Evolutionary conservation across 2,888 invertebrate genomes (phyloP), one percentile per base, ranked within the genome.

Genomic region (Nipponacmea schrenckii): DNA sequence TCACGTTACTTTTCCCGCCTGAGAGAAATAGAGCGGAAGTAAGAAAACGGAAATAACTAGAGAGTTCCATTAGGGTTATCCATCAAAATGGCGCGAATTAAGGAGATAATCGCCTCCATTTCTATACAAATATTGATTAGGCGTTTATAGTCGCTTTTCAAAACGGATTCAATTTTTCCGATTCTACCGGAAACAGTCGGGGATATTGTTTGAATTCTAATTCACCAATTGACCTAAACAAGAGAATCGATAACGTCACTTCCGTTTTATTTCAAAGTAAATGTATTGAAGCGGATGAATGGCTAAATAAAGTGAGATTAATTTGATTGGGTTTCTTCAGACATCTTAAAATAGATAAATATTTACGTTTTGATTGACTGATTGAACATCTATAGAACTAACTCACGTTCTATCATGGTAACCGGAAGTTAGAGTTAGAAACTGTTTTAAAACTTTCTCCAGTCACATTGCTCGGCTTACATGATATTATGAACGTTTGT

Each of bases 1-100:
- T 70, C 70, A 70, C 70, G 70, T 65, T 46, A 70, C 48, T 56
- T 50, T 66, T 56, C 70, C 62, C 70, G 70, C 64, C 62, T 70
- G 70, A 70, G 65, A 70, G 70, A 66, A 50, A 39, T 39, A 26
- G 48, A 71, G 79, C 79, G 77, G 80, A 80, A 78, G 76, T 70
- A 67, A 69, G 69, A 71, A 72, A 75, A 74, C 78, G 80, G 80
- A 80, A 74, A 80, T 78, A 39, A 80, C 80, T 75, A 80, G 80
- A 78, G 76, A 80, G 78, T 80, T 80, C 80, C 80, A 80, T 80
- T 80, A 80, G 78, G 73, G 80, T 65, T 64, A 62, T 70, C 62
- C 66, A 65, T 66, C 70, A 66, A 24, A 24, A 56, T 56, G 56
- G 56, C 56, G 24, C 20, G 56, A 24, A 56, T 56, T 56, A 56